These are phyloP conservation scores for Cnemophilus loriae DNA, from an alignment of 2,113 vertebrate species.

Conservation along the genomic window DNA sequence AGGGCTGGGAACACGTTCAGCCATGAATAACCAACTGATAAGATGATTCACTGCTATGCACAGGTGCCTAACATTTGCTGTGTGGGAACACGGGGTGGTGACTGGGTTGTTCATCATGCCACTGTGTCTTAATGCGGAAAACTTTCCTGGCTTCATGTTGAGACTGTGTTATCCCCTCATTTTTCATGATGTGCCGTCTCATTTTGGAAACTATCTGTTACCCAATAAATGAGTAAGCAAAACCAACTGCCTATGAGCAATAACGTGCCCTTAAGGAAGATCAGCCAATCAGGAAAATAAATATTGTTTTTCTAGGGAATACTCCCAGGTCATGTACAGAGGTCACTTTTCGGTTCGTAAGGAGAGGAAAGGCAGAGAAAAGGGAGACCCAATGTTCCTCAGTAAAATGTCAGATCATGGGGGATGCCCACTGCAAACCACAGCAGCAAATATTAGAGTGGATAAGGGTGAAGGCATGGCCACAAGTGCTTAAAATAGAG, in stretches of 20 bases:
- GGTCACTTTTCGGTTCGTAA: neutral
- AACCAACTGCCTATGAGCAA: neutral
- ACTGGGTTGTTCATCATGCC: slow-evolving; percentile 32
- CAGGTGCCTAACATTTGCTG: slow-evolving; percentile 55
- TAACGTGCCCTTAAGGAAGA: neutral
- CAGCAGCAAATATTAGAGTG: neutral
- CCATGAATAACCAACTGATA: slow-evolving; percentile 13
- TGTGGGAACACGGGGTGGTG: slow-evolving; percentile 37
- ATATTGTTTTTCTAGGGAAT: neutral
- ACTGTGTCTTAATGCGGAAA: neutral
- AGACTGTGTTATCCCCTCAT: neutral
- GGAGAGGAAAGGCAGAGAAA: neutral
- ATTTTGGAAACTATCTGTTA: neutral
- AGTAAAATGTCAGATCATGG: fast-evolving
- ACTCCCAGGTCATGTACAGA: fast-evolving
- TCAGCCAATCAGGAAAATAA: neutral
- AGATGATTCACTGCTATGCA: slow-evolving; percentile 44
- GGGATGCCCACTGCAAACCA: neutral
- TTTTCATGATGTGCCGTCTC: neutral
- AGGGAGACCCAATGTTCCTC: neutral
- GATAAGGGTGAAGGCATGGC: neutral
- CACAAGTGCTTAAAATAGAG: neutral
- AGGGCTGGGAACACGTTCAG: neutral
- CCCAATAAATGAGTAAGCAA: slow-evolving; percentile 21
- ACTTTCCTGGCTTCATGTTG: neutral